A percentile compares a stretch with the other conserved stretches of the same genome.
Conservation (phyloP, 2,888 invertebrate species). For the Eilema sororculum region DNA sequence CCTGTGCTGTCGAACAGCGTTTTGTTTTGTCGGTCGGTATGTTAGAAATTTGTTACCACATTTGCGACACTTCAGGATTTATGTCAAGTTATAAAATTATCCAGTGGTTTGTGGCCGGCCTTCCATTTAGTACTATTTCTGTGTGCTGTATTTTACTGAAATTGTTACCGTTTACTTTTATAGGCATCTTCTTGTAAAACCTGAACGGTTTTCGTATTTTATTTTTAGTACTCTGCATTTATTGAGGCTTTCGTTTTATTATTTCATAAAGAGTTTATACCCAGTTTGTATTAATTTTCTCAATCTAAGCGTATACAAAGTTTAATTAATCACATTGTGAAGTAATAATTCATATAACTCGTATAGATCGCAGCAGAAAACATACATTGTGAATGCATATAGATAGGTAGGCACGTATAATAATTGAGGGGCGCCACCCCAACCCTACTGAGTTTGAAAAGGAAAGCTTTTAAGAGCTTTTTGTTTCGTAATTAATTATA, state of each 20-base stretch:
- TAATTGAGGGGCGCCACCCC: constrained; percentile 82
- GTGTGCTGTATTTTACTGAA: constrained; percentile 45
- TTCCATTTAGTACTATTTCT: constrained; percentile 45
- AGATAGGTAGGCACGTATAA: constrained; percentile 78
- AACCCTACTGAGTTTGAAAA: constrained; percentile 79
- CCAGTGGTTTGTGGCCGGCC: constrained; percentile 33
- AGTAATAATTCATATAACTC: constrained; percentile 35
- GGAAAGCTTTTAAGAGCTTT: constrained; percentile 86
- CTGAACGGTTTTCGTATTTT: constrained; percentile 45
- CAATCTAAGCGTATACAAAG: constrained; percentile 15
- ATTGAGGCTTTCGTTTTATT: constrained; percentile 39
- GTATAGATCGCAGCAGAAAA: constrained; percentile 48
- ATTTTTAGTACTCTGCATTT: constrained; percentile 40
- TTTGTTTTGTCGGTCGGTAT: constrained; percentile 36
- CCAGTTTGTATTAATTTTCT: constrained; percentile 23
- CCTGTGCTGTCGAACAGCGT: constrained; percentile 42
- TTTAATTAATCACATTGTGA: constrained; percentile 20
- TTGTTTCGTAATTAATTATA: constrained; percentile 85
- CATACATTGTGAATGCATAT: constrained; percentile 74
- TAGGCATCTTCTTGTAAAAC: constrained; percentile 46
- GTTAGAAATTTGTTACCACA: constrained; percentile 45
- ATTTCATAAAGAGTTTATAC: constrained; percentile 31
- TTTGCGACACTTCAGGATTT: constrained; percentile 52
- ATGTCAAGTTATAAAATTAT: constrained; percentile 49
- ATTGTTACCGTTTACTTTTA: constrained; percentile 48